Conservation (phyloP, 2,113 vertebrate species). For the Callospermophilus lateralis region DNA sequence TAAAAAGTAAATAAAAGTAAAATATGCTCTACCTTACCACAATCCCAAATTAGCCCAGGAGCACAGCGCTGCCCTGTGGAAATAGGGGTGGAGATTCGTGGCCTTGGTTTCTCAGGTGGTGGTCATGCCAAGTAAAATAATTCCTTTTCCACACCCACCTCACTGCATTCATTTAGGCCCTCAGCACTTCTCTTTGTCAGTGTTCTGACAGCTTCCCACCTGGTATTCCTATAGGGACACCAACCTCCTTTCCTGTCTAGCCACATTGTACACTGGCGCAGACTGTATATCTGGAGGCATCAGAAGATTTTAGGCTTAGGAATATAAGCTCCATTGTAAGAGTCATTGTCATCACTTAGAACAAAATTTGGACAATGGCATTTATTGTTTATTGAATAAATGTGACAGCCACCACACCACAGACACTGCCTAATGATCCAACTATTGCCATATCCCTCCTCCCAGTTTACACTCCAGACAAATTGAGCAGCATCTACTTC, state of each 20-base stretch:
- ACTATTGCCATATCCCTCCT: not conserved
- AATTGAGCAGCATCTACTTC: not conserved
- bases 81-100: not conserved
- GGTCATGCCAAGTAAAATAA: slow-evolving; percentile 50
- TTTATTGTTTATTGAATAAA: not conserved
- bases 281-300: not conserved
- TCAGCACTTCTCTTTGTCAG: not conserved
- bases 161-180: not conserved
- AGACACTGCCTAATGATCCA: not conserved
- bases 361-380: not conserved
- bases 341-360: not conserved
- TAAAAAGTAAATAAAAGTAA: slow-evolving; percentile 61
- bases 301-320: not conserved
- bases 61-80: slow-evolving; percentile 30
- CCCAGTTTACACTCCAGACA: not conserved
- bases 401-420: not conserved
- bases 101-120: not conserved
- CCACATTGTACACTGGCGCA: not conserved
- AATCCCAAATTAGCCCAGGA: slow-evolving; percentile 57
- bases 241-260: not conserved
- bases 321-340: not conserved
- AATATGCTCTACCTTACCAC: slow-evolving; percentile 54
- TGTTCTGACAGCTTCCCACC: slow-evolving; percentile 1
- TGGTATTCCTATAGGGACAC: not conserved
- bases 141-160: slow-evolving; percentile 32